Percentiles rank a stretch among this genome's conserved stretches.
Evolutionary conservation across 2,797 vertebrate genomes (phyloP).

Genomic region (Sciurus vulgaris): DNA sequence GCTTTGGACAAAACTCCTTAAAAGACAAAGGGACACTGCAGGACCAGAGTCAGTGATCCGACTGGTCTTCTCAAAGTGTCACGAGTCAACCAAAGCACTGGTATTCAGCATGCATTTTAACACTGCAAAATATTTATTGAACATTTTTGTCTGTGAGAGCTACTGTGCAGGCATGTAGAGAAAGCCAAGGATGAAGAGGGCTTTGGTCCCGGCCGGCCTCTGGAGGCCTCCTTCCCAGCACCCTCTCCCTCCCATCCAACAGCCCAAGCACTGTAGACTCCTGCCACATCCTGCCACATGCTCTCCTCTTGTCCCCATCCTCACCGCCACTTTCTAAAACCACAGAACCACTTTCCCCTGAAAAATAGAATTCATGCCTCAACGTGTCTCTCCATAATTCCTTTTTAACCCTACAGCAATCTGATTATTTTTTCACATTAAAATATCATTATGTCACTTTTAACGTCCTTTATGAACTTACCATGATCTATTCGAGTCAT

Average conservation of each 20-base stretch:
- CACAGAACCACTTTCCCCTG: neutral
- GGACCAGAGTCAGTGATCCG: neutral
- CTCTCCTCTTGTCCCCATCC: neutral
- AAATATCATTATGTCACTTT: neutral
- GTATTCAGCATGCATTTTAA: constrained; percentile 28
- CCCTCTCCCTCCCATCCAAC: neutral
- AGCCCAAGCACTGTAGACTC: accelerated
- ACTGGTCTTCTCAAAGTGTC: neutral
- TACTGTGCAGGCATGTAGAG: neutral
- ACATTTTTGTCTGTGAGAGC: neutral
- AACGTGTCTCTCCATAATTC: neutral
- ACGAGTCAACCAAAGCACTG: neutral
- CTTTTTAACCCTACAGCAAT: neutral
- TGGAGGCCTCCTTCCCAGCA: neutral
- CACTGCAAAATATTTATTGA: constrained; percentile 56
- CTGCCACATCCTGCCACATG: too few species aligned
- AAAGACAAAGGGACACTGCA: neutral
- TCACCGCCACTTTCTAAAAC: neutral
- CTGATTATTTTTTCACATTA: constrained; percentile 6
- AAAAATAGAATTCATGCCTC: neutral
- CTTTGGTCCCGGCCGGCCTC: neutral
- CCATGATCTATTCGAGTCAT: neutral
- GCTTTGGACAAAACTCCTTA: neutral
- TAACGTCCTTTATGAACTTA: neutral
- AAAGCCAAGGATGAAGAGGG: neutral